Conservation (phyloP, 2,888 invertebrate genomes). For the Trachelus iudaicus region DNA sequence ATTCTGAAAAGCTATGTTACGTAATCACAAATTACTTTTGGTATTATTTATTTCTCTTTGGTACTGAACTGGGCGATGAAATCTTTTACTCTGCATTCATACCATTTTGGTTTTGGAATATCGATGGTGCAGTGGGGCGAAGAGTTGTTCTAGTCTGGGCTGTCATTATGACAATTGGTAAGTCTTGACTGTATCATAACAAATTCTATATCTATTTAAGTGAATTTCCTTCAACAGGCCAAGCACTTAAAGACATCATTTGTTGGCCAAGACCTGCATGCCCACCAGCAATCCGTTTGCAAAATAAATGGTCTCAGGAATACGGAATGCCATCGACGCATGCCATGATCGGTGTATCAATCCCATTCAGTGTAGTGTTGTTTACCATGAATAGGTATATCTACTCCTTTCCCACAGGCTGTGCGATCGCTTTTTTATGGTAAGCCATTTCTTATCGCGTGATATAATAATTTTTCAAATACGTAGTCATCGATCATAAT, state of each 20-base stretch:
- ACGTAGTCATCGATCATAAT: neutral
- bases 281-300: conserved; percentile 85
- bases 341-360: conserved; percentile 89
- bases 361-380: conserved; percentile 86
- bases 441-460: conserved; percentile 29
- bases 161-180: conserved; percentile 86
- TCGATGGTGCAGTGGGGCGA: conserved; percentile 87
- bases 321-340: conserved; percentile 97
- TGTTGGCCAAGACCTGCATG: conserved; percentile 86
- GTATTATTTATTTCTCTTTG: conserved; percentile 86
- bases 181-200: conserved; percentile 31
- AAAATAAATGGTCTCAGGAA: conserved; percentile 89
- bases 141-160: conserved; percentile 87
- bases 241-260: conserved; percentile 89
- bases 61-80: conserved; percentile 90
- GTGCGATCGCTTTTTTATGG: conserved; percentile 73
- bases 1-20: conserved; percentile 64
- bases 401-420: conserved; percentile 73
- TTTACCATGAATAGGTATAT: conserved; percentile 85
- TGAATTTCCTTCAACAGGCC: conserved; percentile 69
- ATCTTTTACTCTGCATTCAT: conserved; percentile 91
- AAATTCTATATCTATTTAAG: neutral
- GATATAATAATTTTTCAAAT: neutral
- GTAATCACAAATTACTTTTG: conserved; percentile 79
- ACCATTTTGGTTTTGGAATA: conserved; percentile 95